Evolutionary conservation across 2,888 invertebrate species (phyloP), one percentile per base, ranked within the genome.

Genomic region (Byasa hedistus): DNA sequence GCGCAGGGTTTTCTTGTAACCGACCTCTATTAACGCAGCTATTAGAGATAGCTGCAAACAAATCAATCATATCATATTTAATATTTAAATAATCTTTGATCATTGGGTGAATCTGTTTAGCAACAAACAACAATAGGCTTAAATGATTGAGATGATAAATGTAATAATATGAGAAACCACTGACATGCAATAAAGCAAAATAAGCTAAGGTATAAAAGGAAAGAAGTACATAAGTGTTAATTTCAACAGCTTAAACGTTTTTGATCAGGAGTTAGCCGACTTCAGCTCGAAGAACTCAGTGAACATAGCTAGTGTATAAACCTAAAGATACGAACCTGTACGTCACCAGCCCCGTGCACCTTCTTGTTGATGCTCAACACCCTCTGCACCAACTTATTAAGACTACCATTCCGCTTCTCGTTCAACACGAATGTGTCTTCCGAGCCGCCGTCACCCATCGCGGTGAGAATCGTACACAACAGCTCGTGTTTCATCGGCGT

Each of bases 401-500:
- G 61, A 10, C 77, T 72, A 0, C 81, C 81, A 19, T 84, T 81
- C 0, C 73, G 66, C 64, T 79, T 83, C 72, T 87, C 87, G 52
- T 81, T 82, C 3, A 66, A 76, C 0, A 86, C 57, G 72, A 87
- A 89, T 32, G 73, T 78, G 0, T 87, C 88, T 58, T 89, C 91
- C 0, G 82, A 74, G 0, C 79, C 75, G 0, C 85, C 87, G 10
- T 89, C 89, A 68, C 81, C 81, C 83, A 85, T 83, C 7, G 75
- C 63, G 10, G 62, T 69, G 17, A 91, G 69, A 63, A 91, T 81
- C 57, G 77, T 81, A 66, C 85, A 85, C 4, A 95, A 75, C 0
- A 96, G 70, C 80, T 95, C 95, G 71, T 94, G 93, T 75, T 94
- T 94, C 15, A 95, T 78, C 0, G 95, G 95, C 0, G 95, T 94